Evolutionary conservation across 2,113 vertebrate genomes (phyloP), one percentile per base, ranked within the genome.

Genomic region (Alethe diademata): DNA sequence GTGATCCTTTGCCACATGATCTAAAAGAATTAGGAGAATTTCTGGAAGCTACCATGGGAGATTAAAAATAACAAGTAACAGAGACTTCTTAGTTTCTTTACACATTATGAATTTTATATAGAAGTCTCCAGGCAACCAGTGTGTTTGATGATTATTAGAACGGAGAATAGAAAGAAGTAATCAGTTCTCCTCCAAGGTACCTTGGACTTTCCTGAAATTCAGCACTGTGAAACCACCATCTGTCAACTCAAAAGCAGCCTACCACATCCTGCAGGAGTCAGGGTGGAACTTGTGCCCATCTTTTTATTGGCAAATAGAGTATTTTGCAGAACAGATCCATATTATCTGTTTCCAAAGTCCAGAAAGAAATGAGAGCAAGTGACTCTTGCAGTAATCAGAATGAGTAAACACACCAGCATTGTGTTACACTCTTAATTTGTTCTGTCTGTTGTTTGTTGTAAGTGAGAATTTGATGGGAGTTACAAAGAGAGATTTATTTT

Each of bases 111-210:
- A 76, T 86, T 95, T 93, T 91, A 29, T 58, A 38, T 17, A 26
- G 71, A 36, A 73, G 85, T 92, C 87, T 95, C 87, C 43, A 54
- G 92, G 90, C 87, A 95, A 38, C 64, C 38, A 28, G 33, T 48
- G 50, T 79, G 62, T 90, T 83, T 95, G 92, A 81, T 91, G 86
- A 72, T 83, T 70, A 2, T 69, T 73, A 90, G 74, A 90, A 66
- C 45, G 73, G 86, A 90, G 92, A 94, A 94, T 94, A 90, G 94
- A 86, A 95, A 94, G 94, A 56, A 82, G 22, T 35, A 62, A 88
- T 86, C 51, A 26, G 28, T 45, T 91, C 93, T 92, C 86, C 62
- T 78, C 58, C 58, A 86, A 76, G 81, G 64, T 80, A 35, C 65
- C 36, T 94, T 65, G 84, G 33, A 54, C 48, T 95, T 91, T 40